Evolutionary conservation across 1,140 invertebrate species (phyloP), one percentile per base, ranked within the genome.

Genomic region (Drosophila trapezifrons): DNA sequence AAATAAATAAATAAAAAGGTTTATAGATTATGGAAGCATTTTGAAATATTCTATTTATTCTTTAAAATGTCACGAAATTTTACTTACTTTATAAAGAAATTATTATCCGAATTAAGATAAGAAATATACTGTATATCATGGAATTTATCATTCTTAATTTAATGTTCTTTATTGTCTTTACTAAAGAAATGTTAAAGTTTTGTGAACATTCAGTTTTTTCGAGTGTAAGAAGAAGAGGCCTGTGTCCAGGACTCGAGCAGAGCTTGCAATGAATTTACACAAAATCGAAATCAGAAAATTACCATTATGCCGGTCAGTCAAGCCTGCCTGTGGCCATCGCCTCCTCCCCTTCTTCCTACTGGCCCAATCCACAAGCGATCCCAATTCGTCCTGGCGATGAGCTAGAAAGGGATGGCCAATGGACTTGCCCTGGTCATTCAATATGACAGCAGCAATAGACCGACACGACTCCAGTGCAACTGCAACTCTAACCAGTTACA

Each of bases 271-370:
- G 83, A 87, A 87, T 87, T 87, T 89, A 87, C 83, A 87, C 83
- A 87, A 87, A 87, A 87, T 87, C 83, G 83, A 87, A 87, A 87
- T 87, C 83, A 80, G 83, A 87, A 87, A 87, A 87, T 87, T 87
- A 89, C 83, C 83, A 87, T 87, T 87, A 87, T 83, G 84, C 76
- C 58, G 47, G 75, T 51, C 78, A 82, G 76, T 64, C 72, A 66
- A 70, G 72, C 76, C 81, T 64, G 57, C 67, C 54, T 71, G 42
- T 71, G 35, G 54, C 42, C 22, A 37, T 35, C 47, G 35, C 22
- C 20, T 35, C 17, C 49, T 10, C 2, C 32, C 32, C 18, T 38
- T 13, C 22, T 32, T 15, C 6, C 42, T 17, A 4, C 25, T 13
- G 20, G 37, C 49, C 22, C 35, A 20, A 20, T 32, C 35, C 45